Evolutionary conservation across 1,140 invertebrate species (phyloP).

Genomic region (Cylas formicarius): DNA sequence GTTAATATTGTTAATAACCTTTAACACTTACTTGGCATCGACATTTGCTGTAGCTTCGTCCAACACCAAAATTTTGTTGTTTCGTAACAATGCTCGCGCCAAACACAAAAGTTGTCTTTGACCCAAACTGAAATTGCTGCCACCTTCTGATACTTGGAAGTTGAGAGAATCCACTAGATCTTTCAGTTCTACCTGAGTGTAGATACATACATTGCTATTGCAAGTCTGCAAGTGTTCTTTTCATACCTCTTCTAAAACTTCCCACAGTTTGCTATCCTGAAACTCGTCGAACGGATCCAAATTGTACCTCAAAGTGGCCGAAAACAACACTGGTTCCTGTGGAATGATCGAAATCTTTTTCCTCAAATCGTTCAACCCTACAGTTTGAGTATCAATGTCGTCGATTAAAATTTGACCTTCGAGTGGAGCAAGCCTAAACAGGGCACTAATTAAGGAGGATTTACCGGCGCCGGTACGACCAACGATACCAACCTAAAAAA

Average conservation of each 20-base stretch:
- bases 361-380: constrained; percentile 57
- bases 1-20: neutral
- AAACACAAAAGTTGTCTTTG: constrained; percentile 80
- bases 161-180: constrained; percentile 52
- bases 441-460: constrained; percentile 62
- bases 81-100: constrained; percentile 65
- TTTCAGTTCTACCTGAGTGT: constrained; percentile 55
- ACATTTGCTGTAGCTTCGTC: constrained; percentile 57
- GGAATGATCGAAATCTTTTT: constrained; percentile 46
- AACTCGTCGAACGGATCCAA: constrained; percentile 74
- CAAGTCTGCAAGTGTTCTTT: no score
- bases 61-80: constrained; percentile 53
- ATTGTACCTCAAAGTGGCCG: constrained; percentile 50
- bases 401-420: constrained; percentile 57
- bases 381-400: constrained; percentile 48
- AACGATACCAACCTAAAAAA: constrained; percentile 20
- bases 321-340: constrained; percentile 23
- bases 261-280: constrained; percentile 25
- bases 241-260: constrained; percentile 17
- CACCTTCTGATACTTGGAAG: constrained; percentile 59
- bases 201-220: constrained; percentile 51
- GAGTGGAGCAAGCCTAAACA: constrained; percentile 56
- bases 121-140: constrained; percentile 77
- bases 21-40: constrained; percentile 34
- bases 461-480: constrained; percentile 51